Percentiles rank a stretch among this genome's conserved stretches.
Conservation (phyloP, 2,113 vertebrate species). For the Neofelis nebulosa region DNA sequence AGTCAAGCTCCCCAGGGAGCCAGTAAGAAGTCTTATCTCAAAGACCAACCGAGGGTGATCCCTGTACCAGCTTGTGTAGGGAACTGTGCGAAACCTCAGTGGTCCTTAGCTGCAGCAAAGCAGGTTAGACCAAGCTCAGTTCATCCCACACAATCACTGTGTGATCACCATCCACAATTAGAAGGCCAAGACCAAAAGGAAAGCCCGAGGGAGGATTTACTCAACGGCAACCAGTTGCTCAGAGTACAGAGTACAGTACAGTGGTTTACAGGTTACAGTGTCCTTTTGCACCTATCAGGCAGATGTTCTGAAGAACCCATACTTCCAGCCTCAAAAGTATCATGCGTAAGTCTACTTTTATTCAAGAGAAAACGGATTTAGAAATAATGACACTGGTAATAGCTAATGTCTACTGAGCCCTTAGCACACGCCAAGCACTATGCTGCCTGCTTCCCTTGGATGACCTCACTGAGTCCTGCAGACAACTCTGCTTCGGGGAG, state of each 20-base stretch:
- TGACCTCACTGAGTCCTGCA: not conserved
- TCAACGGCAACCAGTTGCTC: not conserved
- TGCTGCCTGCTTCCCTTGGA: not conserved
- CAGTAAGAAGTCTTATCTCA: not conserved
- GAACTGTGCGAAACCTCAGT: not conserved
- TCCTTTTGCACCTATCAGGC: not conserved
- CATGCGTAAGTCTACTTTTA: not conserved
- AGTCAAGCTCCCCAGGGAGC: not conserved
- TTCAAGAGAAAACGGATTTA: not conserved
- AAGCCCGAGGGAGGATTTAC: not conserved
- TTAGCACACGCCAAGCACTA: not conserved
- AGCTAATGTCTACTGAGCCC: not conserved
- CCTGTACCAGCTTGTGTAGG: not conserved
- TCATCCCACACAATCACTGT: not conserved
- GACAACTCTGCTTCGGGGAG: not conserved
- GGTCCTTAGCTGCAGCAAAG: not conserved
- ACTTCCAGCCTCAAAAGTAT: not conserved
- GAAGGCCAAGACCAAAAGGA: not conserved
- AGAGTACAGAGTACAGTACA: not conserved
- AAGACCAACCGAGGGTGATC: not conserved
- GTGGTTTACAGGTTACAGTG: not conserved
- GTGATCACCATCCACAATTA: not conserved
- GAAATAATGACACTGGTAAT: not conserved
- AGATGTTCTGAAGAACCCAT: not conserved
- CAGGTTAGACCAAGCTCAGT: not conserved